Base-by-base conservation (phyloP, 2,888 invertebrate species). In the Folsomia candida region DNA sequence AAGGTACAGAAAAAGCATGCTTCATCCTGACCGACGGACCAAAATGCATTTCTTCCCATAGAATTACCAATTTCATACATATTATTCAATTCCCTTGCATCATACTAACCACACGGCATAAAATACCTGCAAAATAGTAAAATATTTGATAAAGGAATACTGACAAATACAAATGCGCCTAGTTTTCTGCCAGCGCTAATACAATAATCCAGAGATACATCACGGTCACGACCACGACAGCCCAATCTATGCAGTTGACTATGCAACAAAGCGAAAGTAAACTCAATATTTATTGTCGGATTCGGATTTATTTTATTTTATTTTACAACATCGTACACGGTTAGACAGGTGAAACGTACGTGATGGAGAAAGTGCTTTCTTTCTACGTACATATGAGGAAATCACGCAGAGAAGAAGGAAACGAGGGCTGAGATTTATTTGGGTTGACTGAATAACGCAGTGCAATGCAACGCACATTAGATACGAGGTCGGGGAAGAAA, bases 321-420 rank as follows among this genome's bases (percentile, higher is more conserved):
- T 14, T 37, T 14, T 37, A 37, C 4, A 14, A n/a, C n/a, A n/a
- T n/a, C n/a, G n/a, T n/a, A n/a, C n/a, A n/a, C n/a, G n/a, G n/a
- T n/a, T n/a, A 14, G 37, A 37, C 37, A 37, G 37, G 37, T 37
- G 14, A 4, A 37, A 37, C 4, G 37, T 37, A 37, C 4, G 37
- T 37, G 37, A 37, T 54, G 54, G 54, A 54, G 54, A 54, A 54
- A 54, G 54, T 54, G 54, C 20, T 54, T 54, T 54, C 6, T 54
- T 47, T 18, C 47, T 9, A 47, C 9, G 9, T 47, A 11, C 47
- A 18, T 11, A 6, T 6, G 54, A 54, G 22, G n/a, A 54, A 54
- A 54, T 54, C 54, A 54, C 54, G 54, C n/a, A 47, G 54, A 18
- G 22, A 14, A 54, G 4, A 20, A 54, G n/a, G n/a, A 18, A 47